A percentile compares a stretch with the other conserved stretches of the same genome.
phyloP scores from a whole-genome alignment of 2,113 vertebrate species.

The Grammomys dolichurus region DNA sequence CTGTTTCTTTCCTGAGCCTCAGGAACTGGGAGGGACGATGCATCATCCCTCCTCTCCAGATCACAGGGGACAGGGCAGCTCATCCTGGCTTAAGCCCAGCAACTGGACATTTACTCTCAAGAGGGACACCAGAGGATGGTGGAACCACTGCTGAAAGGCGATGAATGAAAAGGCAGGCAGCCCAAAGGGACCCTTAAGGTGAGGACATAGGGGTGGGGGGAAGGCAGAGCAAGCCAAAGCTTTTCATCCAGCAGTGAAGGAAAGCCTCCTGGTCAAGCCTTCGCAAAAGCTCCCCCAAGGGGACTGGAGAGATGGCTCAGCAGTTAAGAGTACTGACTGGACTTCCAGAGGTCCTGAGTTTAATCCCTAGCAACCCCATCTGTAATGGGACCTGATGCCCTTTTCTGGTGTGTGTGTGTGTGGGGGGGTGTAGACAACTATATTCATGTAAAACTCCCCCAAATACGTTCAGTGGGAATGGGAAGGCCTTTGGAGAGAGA shows the following conservation, averaged over 20 bases:
- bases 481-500: neutral
- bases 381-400: too few species aligned
- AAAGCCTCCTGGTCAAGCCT: fast-evolving
- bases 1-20: neutral
- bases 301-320: too few species aligned
- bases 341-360: too few species aligned
- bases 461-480: neutral
- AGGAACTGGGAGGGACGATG: neutral
- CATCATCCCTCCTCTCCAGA: neutral
- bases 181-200: neutral
- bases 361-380: too few species aligned
- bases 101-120: neutral
- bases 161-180: neutral
- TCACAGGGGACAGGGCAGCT: neutral
- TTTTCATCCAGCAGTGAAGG: neutral
- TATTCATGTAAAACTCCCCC: neutral
- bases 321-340: too few species aligned
- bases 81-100: neutral
- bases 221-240: neutral
- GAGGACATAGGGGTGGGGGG: neutral
- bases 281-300: too few species aligned
- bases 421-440: too few species aligned
- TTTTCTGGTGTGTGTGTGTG: too few species aligned
- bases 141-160: neutral
- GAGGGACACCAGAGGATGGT: neutral